Percentiles rank a stretch among this genome's conserved stretches.
Conservation (phyloP, 1,140 invertebrate species). For the Monochamus saltuarius region DNA sequence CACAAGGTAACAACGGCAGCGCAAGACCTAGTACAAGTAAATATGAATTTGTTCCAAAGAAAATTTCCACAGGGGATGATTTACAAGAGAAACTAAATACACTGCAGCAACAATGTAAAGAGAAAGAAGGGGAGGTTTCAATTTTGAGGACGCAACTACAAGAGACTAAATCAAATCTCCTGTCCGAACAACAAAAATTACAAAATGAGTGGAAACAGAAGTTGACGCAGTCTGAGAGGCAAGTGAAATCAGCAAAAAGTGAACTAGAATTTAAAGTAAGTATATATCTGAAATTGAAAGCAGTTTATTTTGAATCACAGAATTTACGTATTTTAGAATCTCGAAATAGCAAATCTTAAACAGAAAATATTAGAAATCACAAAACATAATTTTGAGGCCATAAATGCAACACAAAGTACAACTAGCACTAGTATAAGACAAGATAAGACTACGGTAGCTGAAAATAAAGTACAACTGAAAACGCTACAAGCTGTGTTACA, state of each 20-base stretch:
- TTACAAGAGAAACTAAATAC: conserved; percentile 27
- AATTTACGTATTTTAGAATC: conserved; percentile 33
- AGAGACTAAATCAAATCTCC: conserved; percentile 18
- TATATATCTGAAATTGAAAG: background rate
- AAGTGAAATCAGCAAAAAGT: conserved; percentile 35
- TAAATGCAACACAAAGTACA: background rate
- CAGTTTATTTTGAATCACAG: conserved; percentile 5
- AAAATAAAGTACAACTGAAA: conserved; percentile 7
- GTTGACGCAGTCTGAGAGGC: conserved; percentile 26
- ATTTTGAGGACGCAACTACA: conserved; percentile 37
- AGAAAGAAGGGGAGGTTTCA: conserved; percentile 40
- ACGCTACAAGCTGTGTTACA: conserved; percentile 16
- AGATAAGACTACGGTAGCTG: conserved; percentile 7
- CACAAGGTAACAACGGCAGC: background rate
- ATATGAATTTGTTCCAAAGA: conserved; percentile 7
- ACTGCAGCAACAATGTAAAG: conserved; percentile 29
- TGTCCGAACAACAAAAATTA: conserved; percentile 32
- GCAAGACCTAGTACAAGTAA: background rate
- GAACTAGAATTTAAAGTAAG: conserved; percentile 42
- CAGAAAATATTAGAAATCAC: conserved; percentile 32
- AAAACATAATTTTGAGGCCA: conserved; percentile 13
- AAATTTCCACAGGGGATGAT: conserved; percentile 7
- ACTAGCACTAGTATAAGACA: conserved; percentile 8
- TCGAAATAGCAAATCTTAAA: conserved; percentile 42
- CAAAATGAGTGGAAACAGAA: conserved; percentile 39